A percentile compares a stretch with the other conserved stretches of the same genome.
These are phyloP conservation scores for Galbula dea DNA, from an alignment of 2,113 vertebrate genomes.

Conservation along the genomic window DNA sequence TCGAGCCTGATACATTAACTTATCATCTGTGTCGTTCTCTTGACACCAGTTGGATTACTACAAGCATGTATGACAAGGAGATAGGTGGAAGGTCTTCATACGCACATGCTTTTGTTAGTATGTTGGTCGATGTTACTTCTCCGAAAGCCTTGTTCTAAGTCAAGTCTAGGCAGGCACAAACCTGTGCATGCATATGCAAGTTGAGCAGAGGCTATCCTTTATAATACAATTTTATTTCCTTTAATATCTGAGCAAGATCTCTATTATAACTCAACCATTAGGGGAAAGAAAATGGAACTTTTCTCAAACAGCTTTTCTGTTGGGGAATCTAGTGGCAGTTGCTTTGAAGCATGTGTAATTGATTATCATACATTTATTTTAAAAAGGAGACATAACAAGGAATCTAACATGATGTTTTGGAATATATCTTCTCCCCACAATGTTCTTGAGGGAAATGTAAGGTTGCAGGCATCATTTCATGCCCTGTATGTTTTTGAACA, in stretches of 20 bases:
- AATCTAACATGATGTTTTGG: constrained; percentile 72
- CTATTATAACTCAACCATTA: constrained; percentile 49
- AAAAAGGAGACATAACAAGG: constrained; percentile 70
- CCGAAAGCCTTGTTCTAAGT: constrained; percentile 40
- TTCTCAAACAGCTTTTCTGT: constrained; percentile 59
- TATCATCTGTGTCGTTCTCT: neutral
- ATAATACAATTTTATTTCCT: neutral
- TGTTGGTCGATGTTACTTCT: constrained; percentile 53
- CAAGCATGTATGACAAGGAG: neutral
- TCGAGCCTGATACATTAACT: constrained; percentile 7
- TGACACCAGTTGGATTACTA: constrained; percentile 28
- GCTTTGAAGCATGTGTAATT: constrained; percentile 70
- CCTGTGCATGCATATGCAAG: neutral
- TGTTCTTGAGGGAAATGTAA: constrained; percentile 80
- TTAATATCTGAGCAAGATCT: constrained; percentile 32
- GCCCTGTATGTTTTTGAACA: constrained; percentile 81
- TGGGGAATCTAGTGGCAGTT: constrained; percentile 64
- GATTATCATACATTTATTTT: constrained; percentile 74
- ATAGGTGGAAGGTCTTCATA: constrained; percentile 2
- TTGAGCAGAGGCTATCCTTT: constrained; percentile 11
- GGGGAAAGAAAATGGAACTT: constrained; percentile 55
- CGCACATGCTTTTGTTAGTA: constrained; percentile 44
- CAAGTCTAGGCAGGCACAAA: constrained; percentile 31
- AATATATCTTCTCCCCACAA: constrained; percentile 71
- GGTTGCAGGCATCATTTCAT: constrained; percentile 83